phyloP scores from a whole-genome alignment of 2,113 vertebrate genomes.

The Blennius ocellaris region DNA sequence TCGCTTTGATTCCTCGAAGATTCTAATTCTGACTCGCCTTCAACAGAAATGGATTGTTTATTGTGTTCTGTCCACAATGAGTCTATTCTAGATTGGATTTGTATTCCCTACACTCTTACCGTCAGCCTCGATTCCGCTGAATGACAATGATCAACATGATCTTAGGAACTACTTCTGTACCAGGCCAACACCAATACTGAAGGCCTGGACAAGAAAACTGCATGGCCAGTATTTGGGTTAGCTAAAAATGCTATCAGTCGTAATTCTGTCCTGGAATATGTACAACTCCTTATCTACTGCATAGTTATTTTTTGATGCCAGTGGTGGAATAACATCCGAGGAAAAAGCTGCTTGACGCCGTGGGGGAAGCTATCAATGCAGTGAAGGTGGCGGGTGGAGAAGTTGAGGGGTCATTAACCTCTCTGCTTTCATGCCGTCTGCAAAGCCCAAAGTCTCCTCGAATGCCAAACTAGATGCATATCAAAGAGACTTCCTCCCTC shows the following conservation, averaged over 20 bases:
- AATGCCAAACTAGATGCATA: conserved; percentile 32
- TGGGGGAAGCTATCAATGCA: conserved; percentile 44
- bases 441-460: conserved; percentile 35
- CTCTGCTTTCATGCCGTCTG: conserved; percentile 10
- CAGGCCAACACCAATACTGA: conserved; percentile 43
- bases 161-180: conserved; percentile 18
- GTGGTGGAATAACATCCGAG: conserved; percentile 42
- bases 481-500: conserved; percentile 60
- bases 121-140: neutral
- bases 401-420: conserved; percentile 40
- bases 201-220: conserved; percentile 26
- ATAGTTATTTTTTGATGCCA: conserved; percentile 40
- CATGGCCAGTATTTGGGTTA: conserved; percentile 35
- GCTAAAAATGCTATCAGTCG: conserved; percentile 45
- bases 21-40: no score
- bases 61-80: conserved; percentile 6
- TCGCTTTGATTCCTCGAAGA: no score
- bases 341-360: conserved; percentile 32
- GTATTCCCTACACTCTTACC: neutral
- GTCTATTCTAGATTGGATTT: conserved; percentile 1
- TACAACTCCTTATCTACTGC: conserved; percentile 34
- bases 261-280: conserved; percentile 45
- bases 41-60: neutral
- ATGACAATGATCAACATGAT: conserved; percentile 44
- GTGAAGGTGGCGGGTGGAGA: conserved; percentile 26